phyloP scores from a whole-genome alignment of 1,140 invertebrate genomes.

The Penaeus chinensis region DNA sequence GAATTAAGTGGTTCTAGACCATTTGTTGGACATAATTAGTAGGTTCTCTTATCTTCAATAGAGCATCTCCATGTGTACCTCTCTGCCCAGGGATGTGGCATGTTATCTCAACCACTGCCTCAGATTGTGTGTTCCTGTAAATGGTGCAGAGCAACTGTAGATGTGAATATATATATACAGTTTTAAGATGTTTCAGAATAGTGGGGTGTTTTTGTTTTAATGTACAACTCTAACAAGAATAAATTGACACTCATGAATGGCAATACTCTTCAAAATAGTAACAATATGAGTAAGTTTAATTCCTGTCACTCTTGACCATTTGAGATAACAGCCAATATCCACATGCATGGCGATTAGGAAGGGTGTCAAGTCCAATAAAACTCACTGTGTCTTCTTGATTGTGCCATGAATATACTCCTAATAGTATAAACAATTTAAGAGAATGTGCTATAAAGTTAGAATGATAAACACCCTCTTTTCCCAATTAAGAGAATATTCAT shows the following conservation, averaged over 20 bases:
- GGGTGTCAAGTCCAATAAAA: constrained; percentile 62
- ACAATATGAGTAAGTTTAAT: constrained; percentile 1
- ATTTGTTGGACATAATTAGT: no score
- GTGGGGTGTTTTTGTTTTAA: no score
- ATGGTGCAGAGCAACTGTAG: neutral
- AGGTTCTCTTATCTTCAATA: no score
- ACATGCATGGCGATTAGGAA: constrained; percentile 53
- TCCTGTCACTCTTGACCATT: neutral
- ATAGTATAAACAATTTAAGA: constrained; percentile 53
- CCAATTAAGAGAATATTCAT: constrained; percentile 36
- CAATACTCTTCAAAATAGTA: neutral
- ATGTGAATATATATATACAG: no score
- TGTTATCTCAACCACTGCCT: constrained; percentile 1
- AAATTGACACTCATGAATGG: constrained; percentile 28
- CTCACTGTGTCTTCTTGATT: constrained; percentile 65
- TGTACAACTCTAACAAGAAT: constrained; percentile 31
- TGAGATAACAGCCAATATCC: constrained; percentile 41
- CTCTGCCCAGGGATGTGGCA: constrained; percentile 1
- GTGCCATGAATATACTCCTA: constrained; percentile 64
- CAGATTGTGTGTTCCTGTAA: neutral
- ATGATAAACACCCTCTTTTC: constrained; percentile 20
- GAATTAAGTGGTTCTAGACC: no score
- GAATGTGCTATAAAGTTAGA: constrained; percentile 52
- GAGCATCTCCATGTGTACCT: no score
- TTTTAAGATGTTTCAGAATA: no score